Evolutionary conservation across 2,888 invertebrate species (phyloP), one percentile per base, ranked within the genome.

Genomic region (Timandra comae): DNA sequence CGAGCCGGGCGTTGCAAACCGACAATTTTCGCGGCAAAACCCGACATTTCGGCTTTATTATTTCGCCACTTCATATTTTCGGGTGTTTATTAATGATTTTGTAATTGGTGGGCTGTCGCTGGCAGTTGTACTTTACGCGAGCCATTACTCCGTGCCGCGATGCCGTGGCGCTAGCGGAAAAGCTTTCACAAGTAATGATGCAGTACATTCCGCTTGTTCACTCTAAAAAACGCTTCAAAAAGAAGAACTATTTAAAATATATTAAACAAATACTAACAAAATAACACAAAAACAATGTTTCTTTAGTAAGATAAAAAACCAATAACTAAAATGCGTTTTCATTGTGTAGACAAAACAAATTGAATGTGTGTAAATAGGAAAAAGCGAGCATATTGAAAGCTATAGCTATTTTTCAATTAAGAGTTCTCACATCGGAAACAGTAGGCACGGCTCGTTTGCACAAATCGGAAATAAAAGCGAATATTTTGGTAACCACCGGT

Each of bases 11-110:
- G 23, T 37, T 41, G 30, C 39, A 36, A 49, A 39, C 63, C 59
- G 48, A 56, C 65, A 64, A 68, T 73, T 74, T 63, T 58, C 52
- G 47, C 51, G 47, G 39, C 35, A 48, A 37, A 43, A 45, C 44
- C 43, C 50, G 28, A 51, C 58, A 45, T 53, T 57, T 51, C 50
- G 36, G 49, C 53, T 57, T 63, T 63, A 67, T 71, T 66, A 69
- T 64, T 67, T 69, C 58, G 50, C 65, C 74, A 75, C 73, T 75
- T 71, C 72, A 75, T 73, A 72, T 75, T 56, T 71, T 65, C 50
- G 56, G 67, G 56, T 63, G 65, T 69, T 70, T 72, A 77, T 79
- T 75, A 79, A 80, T 77, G 71, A 73, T 75, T 73, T 69, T 69
- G 66, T 77, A 75, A 77, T 76, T 72, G 72, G 59, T 49, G 45